phyloP scores from a whole-genome alignment of 2,113 vertebrate genomes.

The Elephas maximus region DNA sequence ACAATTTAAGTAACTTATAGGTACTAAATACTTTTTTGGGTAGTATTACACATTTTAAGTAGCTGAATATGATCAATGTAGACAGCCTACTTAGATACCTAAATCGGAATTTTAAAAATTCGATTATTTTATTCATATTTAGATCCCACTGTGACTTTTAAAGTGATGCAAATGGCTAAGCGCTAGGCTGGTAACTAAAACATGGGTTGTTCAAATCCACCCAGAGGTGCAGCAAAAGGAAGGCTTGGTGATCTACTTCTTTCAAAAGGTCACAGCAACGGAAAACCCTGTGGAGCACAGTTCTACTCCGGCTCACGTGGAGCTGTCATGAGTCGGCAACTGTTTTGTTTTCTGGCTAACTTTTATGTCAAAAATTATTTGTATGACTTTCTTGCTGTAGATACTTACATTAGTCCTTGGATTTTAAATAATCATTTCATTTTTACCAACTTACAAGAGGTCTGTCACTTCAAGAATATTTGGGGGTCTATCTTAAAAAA shows the following conservation, averaged over 20 bases:
- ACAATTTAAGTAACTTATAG: conserved; percentile 31
- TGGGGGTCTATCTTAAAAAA: not conserved
- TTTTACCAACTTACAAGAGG: not conserved
- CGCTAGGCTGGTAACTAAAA: too few relatives aligned
- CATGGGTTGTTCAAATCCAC: too few relatives aligned
- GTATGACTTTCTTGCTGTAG: not conserved
- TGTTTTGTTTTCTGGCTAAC: too few relatives aligned
- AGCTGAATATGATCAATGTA: not conserved
- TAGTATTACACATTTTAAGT: conserved; percentile 56
- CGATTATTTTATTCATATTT: not conserved
- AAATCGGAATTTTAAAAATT: conserved; percentile 16
- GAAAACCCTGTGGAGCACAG: too few relatives aligned
- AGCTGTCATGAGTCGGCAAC: too few relatives aligned
- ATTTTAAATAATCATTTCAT: not conserved
- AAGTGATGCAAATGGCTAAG: too few relatives aligned
- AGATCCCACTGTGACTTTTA: not conserved
- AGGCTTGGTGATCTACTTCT: too few relatives aligned
- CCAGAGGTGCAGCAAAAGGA: too few relatives aligned
- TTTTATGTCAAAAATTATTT: not conserved
- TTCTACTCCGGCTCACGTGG: too few relatives aligned
- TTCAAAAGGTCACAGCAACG: too few relatives aligned
- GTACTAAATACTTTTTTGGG: conserved; percentile 18
- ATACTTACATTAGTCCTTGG: not conserved
- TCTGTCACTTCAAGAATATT: not conserved
- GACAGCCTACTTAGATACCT: not conserved